Percentiles rank a stretch among this genome's conserved stretches.
phyloP scores from a whole-genome alignment of 2,113 vertebrate genomes.

The Steatornis caripensis region DNA sequence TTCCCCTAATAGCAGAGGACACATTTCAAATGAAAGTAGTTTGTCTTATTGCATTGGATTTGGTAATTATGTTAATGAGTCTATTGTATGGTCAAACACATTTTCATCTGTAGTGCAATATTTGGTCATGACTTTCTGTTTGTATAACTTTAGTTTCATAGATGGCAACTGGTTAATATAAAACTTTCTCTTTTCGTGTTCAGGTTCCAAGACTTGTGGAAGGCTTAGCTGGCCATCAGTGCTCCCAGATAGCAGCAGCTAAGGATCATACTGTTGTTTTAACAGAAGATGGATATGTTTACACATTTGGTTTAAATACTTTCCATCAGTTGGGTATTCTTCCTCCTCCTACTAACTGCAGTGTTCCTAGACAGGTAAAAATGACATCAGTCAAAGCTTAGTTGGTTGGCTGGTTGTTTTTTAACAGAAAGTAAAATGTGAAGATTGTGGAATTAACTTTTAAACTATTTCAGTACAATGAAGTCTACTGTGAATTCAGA shows the following conservation, averaged over 20 bases:
- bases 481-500: neutral
- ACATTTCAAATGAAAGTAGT: neutral
- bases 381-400: neutral
- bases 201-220: conserved; percentile 92
- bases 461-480: neutral
- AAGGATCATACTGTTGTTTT: conserved; percentile 95
- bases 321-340: conserved; percentile 90
- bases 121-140: neutral
- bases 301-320: conserved; percentile 92
- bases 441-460: neutral
- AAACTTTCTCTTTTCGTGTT: neutral
- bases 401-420: neutral
- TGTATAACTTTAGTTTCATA: neutral
- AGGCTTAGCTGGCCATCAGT: conserved; percentile 85
- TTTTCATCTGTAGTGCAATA: neutral
- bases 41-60: neutral
- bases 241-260: conserved; percentile 89
- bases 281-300: conserved; percentile 92
- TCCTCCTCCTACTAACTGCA: conserved; percentile 83
- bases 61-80: neutral
- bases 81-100: neutral
- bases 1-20: neutral
- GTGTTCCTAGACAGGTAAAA: conserved; percentile 90
- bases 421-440: neutral
- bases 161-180: neutral